These are phyloP conservation scores for Botia almorhae DNA, from an alignment of 2,797 vertebrate species.

Conservation along the genomic window DNA sequence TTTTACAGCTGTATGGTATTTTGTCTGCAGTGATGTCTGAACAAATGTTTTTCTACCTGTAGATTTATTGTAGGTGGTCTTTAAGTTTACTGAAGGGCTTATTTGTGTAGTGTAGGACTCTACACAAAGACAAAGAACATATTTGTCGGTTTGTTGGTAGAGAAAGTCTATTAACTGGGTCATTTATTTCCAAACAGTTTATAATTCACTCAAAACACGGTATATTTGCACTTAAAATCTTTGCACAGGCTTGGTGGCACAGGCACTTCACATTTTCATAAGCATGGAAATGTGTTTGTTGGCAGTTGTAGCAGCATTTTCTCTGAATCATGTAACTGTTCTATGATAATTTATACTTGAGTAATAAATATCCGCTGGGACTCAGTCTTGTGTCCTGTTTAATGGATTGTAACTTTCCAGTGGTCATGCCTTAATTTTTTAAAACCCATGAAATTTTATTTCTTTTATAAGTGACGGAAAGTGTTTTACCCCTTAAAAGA, in stretches of 20 bases:
- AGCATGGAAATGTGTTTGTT: background rate
- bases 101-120: background rate
- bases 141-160: background rate
- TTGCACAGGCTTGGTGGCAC: slow-evolving; percentile 23
- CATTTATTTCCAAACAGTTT: background rate
- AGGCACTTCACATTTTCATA: slow-evolving; percentile 7
- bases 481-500: background rate
- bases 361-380: slow-evolving; percentile 41
- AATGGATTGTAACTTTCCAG: slow-evolving; percentile 2
- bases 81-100: slow-evolving; percentile 13
- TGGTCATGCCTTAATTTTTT: background rate
- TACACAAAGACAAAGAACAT: slow-evolving; percentile 17
- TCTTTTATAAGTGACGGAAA: background rate
- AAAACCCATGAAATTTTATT: background rate
- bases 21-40: background rate
- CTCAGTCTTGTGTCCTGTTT: slow-evolving; percentile 17
- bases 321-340: slow-evolving; percentile 33
- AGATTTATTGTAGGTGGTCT: background rate
- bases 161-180: background rate
- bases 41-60: background rate
- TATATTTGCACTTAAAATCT: slow-evolving; percentile 36
- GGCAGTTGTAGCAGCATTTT: background rate
- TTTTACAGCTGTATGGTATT: background rate
- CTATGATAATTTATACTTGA: slow-evolving; percentile 54
- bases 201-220: background rate